A percentile compares a stretch with the other conserved stretches of the same genome.
phyloP scores from a whole-genome alignment of 2,113 vertebrate species.

The Opisthocomus hoazin region DNA sequence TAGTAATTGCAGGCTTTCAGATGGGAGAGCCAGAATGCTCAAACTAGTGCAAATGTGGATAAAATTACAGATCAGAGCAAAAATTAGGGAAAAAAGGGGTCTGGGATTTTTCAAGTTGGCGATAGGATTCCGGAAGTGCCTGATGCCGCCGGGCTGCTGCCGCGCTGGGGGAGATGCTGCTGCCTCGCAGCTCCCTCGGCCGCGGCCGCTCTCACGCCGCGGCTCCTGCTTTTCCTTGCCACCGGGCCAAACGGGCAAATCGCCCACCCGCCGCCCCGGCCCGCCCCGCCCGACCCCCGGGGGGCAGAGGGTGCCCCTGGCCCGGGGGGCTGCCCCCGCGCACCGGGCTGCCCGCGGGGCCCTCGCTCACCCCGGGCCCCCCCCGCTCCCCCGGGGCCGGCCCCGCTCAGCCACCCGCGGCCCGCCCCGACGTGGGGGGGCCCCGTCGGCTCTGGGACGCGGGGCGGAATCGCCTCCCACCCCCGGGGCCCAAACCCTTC shows the following conservation, averaged over 20 bases:
- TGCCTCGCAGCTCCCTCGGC: slow-evolving; percentile 77
- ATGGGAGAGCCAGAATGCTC: slow-evolving; percentile 98
- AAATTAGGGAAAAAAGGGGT: slow-evolving; percentile 95
- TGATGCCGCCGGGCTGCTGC: slow-evolving; percentile 85
- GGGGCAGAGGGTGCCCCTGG: background rate
- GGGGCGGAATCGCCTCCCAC: background rate
- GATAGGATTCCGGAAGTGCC: slow-evolving; percentile 92
- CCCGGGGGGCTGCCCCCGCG: background rate
- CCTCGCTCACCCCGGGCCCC: background rate
- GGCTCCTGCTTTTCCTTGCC: slow-evolving; percentile 75
- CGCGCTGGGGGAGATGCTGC: slow-evolving; percentile 79
- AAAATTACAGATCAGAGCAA: slow-evolving; percentile 99
- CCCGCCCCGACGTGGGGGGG: background rate
- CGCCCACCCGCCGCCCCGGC: slow-evolving; percentile 62
- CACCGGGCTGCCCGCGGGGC: background rate
- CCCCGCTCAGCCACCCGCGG: background rate
- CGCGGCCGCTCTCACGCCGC: slow-evolving; percentile 71
- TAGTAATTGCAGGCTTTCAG: slow-evolving; percentile 99
- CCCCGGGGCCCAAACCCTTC: background rate
- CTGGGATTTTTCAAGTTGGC: slow-evolving; percentile 99
- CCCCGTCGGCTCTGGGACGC: background rate
- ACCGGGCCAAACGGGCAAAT: slow-evolving; percentile 75
- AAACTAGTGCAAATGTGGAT: slow-evolving; percentile 99
- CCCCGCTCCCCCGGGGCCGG: background rate
- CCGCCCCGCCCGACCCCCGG: slow-evolving; percentile 3